Evolutionary conservation across 2,797 vertebrate species (phyloP), one percentile per base, ranked within the genome.

Genomic region (Darevskia mixta): DNA sequence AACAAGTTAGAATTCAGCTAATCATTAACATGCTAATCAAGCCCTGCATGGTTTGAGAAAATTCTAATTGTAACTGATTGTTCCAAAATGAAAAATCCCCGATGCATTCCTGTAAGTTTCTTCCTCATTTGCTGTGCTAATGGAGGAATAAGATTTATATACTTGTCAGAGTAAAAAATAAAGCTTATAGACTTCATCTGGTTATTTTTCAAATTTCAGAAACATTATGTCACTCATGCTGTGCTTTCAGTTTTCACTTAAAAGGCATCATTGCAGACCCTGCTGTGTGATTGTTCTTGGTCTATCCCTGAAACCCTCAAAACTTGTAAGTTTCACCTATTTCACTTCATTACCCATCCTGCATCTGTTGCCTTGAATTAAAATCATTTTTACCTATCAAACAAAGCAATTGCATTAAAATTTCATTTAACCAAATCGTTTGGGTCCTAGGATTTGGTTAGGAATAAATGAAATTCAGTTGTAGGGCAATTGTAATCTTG

Each of bases 341-440:
- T 92, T 73, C 85, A 13, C 29, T 88, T 71, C 2, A 4, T 76
- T 58, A 41, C 15, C 41, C 58, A 2, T n/a, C 66, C 38, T 20
- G 3, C 6, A 2, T 17, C 67, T 87, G 35, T 29, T 76, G 29
- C 32, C 79, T 85, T 84, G 7, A 80, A 6, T 88, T 67, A 55
- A 41, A 89, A 10, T 91, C 0, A 35, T 58, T 86, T 86, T 8
- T 85, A 8, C 18, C 0, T 2, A 87, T 90, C 86, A 86, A 64
- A 82, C 67, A 86, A 90, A 92, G 61, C 41, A 92, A 58, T 87
- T 41, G 3, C 5, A 49, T 89, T 92, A 79, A 71, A 87, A 77
- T 85, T 29, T 3, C 11, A 20, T 87, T 91, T 66, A 55, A 91
- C 41, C 23, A 75, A 83, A 0, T 20, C 90, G 27, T 29, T 86